Base-by-base conservation (phyloP, 2,888 invertebrate genomes). In the Diarsia rubi region DNA sequence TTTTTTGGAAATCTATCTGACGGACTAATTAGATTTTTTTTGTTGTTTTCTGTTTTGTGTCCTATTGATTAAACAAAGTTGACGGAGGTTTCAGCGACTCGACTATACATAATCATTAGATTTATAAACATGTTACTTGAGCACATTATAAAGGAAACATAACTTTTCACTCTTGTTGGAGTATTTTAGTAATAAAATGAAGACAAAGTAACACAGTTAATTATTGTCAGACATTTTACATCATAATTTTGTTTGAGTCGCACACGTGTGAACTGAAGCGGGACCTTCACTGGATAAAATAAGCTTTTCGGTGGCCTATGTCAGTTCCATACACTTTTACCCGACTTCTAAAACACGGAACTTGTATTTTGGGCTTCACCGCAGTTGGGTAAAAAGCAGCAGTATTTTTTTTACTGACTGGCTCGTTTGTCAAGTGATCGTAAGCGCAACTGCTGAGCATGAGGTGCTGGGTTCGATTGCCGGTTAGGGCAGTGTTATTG, bases 121-220 rank as follows among this genome's bases (percentile, higher is more conserved):
- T 62, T 42, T 9, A 62, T 42, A 42, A 3, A 60, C 60, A 62
- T 24, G 62, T 62, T n/a, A 42, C 62, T 62, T 62, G 42, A 62
- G 12, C n/a, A 62, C 62, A 24, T 62, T 62, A 62, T 19, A 62
- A 62, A 62, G 62, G n/a, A 42, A n/a, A 62, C 62, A 62, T 62
- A 62, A 62, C 62, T 62, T 62, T 42, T 16, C 62, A 62, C 62
- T 62, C 42, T 44, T 62, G 14, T 1, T 3, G n/a, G 62, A 62
- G 62, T 62, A 62, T 62, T 62, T 62, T 42, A 9, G 42, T 62
- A 62, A 42, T 24, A 44, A 42, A 62, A 42, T 24, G 42, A 62
- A 62, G 62, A 42, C n/a, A 42, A 62, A 42, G 62, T 62, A 62
- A 62, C 62, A 62, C 42, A 8, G 47, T 49, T 66, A 47, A 62